Percentiles rank a stretch among this genome's conserved stretches.
Conservation (phyloP, 2,888 invertebrate species). For the Drosophila limbata region DNA sequence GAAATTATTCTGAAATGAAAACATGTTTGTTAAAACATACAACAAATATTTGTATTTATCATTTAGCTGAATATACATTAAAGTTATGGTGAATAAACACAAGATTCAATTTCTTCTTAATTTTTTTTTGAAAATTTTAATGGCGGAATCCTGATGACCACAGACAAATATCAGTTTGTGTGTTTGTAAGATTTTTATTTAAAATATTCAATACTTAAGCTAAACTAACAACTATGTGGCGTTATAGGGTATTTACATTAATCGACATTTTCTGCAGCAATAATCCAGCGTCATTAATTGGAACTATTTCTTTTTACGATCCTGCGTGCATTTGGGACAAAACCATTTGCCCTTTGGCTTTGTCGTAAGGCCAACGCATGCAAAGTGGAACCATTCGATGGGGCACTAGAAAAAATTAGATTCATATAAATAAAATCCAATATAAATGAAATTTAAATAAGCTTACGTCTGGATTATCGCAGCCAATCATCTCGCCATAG, state of each 20-base stretch:
- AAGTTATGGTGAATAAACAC: slow-evolving; percentile 1
- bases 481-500: slow-evolving; percentile 97
- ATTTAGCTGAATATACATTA: slow-evolving; percentile 10
- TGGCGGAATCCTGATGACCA: not conserved
- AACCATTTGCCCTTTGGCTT: slow-evolving; percentile 98
- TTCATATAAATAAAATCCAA: not conserved
- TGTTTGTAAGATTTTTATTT: slow-evolving; percentile 38
- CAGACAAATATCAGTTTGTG: not conserved
- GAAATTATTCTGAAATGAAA: not conserved
- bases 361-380: slow-evolving; percentile 93
- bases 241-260: slow-evolving; percentile 45
- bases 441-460: not conserved
- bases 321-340: slow-evolving; percentile 95
- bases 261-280: slow-evolving; percentile 7
- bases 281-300: not conserved
- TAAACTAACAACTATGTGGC: slow-evolving; percentile 43
- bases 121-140: not conserved
- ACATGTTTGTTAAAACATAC: not conserved
- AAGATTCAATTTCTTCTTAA: not conserved
- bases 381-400: slow-evolving; percentile 97
- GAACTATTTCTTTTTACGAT: slow-evolving; percentile 91
- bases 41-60: slow-evolving; percentile 1
- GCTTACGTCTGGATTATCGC: slow-evolving; percentile 92
- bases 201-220: slow-evolving; percentile 37
- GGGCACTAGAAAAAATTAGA: slow-evolving; percentile 86